Percentiles rank a stretch among this genome's conserved stretches.
Evolutionary conservation across 2,888 invertebrate species (phyloP).

Genomic region (Sericinus montela): DNA sequence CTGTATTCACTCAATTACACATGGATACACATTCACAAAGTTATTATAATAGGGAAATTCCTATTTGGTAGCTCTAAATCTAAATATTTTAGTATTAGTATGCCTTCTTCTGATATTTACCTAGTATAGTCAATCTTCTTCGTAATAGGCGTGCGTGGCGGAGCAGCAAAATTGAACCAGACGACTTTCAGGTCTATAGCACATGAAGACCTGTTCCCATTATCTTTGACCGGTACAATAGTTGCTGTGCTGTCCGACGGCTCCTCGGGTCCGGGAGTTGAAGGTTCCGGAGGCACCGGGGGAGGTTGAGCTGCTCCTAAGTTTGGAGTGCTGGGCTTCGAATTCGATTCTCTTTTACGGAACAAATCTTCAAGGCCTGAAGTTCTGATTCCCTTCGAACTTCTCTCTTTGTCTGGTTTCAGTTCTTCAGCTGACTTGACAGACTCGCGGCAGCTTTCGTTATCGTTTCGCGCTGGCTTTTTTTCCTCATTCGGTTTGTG

Average conservation of each 20-base stretch:
- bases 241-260: conserved; percentile 55
- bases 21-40: no score
- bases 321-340: conserved; percentile 80
- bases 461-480: conserved; percentile 49
- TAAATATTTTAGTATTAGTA: no score
- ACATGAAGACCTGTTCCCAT: conserved; percentile 90
- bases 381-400: conserved; percentile 45
- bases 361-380: conserved; percentile 72
- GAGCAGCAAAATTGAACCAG: conserved; percentile 99
- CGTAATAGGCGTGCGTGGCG: conserved; percentile 95
- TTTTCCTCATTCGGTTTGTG: conserved; percentile 85
- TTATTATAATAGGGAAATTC: no score
- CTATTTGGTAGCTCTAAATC: no score
- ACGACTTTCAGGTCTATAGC: conserved; percentile 93
- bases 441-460: conserved; percentile 67
- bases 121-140: conserved; percentile 96
- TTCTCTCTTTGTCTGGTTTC: conserved; percentile 59
- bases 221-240: conserved; percentile 77
- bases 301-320: conserved; percentile 63
- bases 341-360: conserved; percentile 72
- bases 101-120: no score
- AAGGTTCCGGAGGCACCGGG: conserved; percentile 43
- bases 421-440: conserved; percentile 70
- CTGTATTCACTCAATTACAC: no score
- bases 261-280: conserved; percentile 62